phyloP scores from a whole-genome alignment of 2,888 invertebrate species.

The Zele albiditarsus region DNA sequence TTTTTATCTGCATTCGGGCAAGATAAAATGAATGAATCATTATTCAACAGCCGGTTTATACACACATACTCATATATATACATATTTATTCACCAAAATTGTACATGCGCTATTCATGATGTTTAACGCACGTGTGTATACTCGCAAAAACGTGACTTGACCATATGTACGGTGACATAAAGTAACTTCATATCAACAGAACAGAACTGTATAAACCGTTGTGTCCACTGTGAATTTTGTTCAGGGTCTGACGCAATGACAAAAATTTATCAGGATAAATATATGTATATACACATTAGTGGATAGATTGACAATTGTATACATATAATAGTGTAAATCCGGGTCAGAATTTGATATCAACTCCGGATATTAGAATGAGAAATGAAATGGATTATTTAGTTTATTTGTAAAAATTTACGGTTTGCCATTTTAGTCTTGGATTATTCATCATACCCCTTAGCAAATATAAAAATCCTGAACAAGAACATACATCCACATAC shows the following conservation, averaged over 20 bases:
- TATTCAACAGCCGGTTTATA: not conserved
- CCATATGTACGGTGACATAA: not conserved
- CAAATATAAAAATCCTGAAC: no score
- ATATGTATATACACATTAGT: no score
- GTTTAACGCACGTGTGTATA: conserved; percentile 1
- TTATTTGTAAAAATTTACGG: no score
- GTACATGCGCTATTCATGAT: not conserved
- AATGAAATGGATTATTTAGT: no score
- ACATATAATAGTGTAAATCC: not conserved
- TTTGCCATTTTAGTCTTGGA: no score
- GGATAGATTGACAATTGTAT: no score
- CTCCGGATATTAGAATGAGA: no score
- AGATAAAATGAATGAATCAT: conserved; percentile 1
- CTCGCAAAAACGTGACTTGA: conserved; percentile 2
- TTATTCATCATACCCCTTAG: no score
- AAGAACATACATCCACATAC: not conserved
- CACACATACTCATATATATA: not conserved
- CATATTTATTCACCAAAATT: not conserved
- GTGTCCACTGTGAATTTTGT: not conserved
- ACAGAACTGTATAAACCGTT: not conserved
- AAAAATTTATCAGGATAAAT: not conserved
- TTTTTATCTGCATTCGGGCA: not conserved
- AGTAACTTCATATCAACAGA: not conserved
- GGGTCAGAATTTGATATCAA: not conserved
- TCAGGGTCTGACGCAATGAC: not conserved